Base-by-base conservation (phyloP, 1,140 invertebrate genomes). In the Solenopsis invicta region DNA sequence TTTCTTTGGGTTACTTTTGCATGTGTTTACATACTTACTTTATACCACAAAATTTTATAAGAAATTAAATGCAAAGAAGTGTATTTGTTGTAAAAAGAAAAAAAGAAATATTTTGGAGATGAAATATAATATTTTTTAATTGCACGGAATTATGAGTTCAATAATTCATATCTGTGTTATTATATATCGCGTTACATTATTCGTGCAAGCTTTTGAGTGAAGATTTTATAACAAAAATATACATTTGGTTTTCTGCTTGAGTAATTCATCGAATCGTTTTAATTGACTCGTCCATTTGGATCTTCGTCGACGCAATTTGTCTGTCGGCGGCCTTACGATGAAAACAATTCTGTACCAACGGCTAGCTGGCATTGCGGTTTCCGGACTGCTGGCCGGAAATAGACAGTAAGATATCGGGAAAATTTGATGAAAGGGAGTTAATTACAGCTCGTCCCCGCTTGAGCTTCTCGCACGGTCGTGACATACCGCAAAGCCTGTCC, bases 341-440 rank as follows among this genome's bases (percentile, higher is more conserved):
- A 86, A 87, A 89, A 90, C 86, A 90, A 90, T 87, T 52, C 77
- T 50, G 37, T 67, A 61, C 69, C 71, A 86, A 64, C 88, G 69
- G 71, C 54, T 21, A 56, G 74, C 86, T 85, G 88, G 56, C 72
- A 81, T 82, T 88, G 85, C 77, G 89, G 89, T 89, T 89, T 84
- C 78, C 74, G 78, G 85, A 87, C 69, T 87, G 80, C 88, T 59
- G 75, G 48, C 67, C 75, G 87, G 85, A 91, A 92, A 89, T 89
- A 88, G 86, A 90, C 85, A 77, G 64, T 81, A 91, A 92, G 90
- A 90, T 88, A 89, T 91, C 88, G 74, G 74, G 91, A 91, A 91
- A 92, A 93, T 90, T 78, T 80, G 88, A 89, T 93, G 90, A 93
- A 91, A 93, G 88, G 87, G 88, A 88, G 90, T 93, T 92, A 93